Percentiles rank a stretch among this genome's conserved stretches.
phyloP scores from a whole-genome alignment of 1,140 invertebrate species.

The Druon quercuslanigerum region DNA sequence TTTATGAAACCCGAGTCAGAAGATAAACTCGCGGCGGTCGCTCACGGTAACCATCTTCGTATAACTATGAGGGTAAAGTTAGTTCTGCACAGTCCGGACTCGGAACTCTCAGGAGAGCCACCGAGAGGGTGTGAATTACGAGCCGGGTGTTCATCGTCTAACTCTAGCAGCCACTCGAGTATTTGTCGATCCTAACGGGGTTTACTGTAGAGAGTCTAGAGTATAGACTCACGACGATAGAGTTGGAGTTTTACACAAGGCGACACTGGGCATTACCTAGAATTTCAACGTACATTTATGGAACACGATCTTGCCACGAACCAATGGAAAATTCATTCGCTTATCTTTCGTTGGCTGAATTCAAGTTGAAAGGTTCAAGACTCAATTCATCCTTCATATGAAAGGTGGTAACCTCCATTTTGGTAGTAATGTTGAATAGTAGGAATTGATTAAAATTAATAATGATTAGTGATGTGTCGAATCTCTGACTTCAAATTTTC shows the following conservation, averaged over 20 bases:
- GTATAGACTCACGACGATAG: not conserved
- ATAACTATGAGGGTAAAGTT: not conserved
- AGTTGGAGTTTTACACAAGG: not conserved
- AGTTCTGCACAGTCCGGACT: conserved; percentile 3
- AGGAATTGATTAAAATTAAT: too few species aligned
- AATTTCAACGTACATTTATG: not conserved
- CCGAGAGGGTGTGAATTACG: conserved; percentile 15
- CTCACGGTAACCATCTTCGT: not conserved
- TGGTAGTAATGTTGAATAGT: too few species aligned
- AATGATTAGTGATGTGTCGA: too few species aligned
- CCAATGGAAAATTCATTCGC: too few species aligned
- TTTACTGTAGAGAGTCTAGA: not conserved
- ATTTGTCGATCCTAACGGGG: conserved; percentile 25
- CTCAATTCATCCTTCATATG: too few species aligned
- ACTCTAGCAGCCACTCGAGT: not conserved
- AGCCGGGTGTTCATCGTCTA: not conserved
- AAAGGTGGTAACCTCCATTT: too few species aligned
- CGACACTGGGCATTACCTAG: not conserved
- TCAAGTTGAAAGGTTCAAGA: too few species aligned
- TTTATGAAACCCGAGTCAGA: conserved; percentile 20
- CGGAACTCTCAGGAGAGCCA: not conserved
- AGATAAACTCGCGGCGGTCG: not conserved
- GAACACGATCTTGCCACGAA: too few species aligned
- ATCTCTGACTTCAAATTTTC: too few species aligned
- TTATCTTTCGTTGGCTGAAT: too few species aligned